phyloP scores from a whole-genome alignment of 2,113 vertebrate genomes.

The Ivindomyrus marchei region DNA sequence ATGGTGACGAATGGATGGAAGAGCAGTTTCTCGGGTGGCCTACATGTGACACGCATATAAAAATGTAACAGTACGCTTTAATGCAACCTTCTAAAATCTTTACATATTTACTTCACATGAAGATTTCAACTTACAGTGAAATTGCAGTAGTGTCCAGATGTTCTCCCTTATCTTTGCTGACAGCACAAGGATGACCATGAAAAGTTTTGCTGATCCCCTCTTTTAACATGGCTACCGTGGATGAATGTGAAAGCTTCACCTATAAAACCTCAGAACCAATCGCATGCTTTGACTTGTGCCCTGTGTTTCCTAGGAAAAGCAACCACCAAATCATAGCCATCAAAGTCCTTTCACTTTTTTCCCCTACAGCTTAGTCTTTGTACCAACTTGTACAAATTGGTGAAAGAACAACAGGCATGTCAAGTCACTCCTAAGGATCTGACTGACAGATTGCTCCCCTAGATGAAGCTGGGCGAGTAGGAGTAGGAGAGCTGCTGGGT shows the following conservation, averaged over 20 bases:
- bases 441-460: not conserved
- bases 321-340: not conserved
- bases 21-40: not conserved
- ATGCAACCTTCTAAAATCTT: not conserved
- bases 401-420: not conserved
- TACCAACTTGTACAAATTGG: not conserved
- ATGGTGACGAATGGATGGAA: not conserved
- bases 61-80: not conserved
- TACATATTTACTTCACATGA: not conserved
- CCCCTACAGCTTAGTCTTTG: slow-evolving; percentile 15
- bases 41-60: not conserved
- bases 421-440: not conserved
- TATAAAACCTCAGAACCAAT: not conserved
- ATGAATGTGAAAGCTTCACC: not conserved
- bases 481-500: not conserved
- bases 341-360: slow-evolving; percentile 1
- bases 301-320: not conserved
- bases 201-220: not conserved
- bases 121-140: not conserved
- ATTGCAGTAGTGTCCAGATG: not conserved
- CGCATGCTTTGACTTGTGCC: not conserved
- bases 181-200: not conserved
- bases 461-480: not conserved
- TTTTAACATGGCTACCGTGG: not conserved
- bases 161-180: not conserved